phyloP scores from a whole-genome alignment of 2,113 vertebrate species.

The Ancistrus triradiatus region DNA sequence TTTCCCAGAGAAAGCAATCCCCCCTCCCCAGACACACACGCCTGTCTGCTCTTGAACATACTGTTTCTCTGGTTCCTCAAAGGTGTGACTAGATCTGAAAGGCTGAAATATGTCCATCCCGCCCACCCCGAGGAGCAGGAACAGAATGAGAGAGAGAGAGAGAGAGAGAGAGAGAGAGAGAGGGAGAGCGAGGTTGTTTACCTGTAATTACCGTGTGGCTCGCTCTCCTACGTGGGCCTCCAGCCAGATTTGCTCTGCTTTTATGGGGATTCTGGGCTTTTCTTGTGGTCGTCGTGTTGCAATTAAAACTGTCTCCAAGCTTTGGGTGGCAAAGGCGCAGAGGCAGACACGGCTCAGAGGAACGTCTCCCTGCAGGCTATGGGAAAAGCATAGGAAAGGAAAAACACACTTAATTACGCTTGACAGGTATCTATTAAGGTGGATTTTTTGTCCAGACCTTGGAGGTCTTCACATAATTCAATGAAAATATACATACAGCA shows the following conservation, averaged over 20 bases:
- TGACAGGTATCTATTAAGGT: conserved; percentile 93
- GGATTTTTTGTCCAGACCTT: conserved; percentile 70
- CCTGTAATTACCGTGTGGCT: conserved; percentile 96
- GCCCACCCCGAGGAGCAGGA: conserved; percentile 23
- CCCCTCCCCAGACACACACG: background rate
- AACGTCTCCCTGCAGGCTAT: conserved; percentile 84
- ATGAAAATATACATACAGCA: conserved; percentile 61
- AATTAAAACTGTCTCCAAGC: conserved; percentile 93
- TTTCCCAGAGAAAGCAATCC: background rate
- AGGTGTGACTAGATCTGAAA: conserved; percentile 37
- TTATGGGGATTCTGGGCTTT: conserved; percentile 93
- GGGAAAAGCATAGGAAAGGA: conserved; percentile 85
- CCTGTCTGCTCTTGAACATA: background rate
- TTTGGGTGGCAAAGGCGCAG: conserved; percentile 90
- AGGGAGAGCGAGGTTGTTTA: conserved; percentile 70
- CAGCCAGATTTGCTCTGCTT: conserved; percentile 88
- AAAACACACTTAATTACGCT: conserved; percentile 97
- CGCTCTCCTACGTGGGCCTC: conserved; percentile 86
- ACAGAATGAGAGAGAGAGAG: too few relatives aligned
- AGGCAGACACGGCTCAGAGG: conserved; percentile 70
- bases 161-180: too few relatives aligned
- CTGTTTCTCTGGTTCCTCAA: background rate
- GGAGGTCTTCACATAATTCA: conserved; percentile 71
- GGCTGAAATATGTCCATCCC: conserved; percentile 51
- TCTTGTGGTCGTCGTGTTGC: conserved; percentile 92